Conservation (phyloP, 2,888 invertebrate genomes). For the Ephialtes manifestator region DNA sequence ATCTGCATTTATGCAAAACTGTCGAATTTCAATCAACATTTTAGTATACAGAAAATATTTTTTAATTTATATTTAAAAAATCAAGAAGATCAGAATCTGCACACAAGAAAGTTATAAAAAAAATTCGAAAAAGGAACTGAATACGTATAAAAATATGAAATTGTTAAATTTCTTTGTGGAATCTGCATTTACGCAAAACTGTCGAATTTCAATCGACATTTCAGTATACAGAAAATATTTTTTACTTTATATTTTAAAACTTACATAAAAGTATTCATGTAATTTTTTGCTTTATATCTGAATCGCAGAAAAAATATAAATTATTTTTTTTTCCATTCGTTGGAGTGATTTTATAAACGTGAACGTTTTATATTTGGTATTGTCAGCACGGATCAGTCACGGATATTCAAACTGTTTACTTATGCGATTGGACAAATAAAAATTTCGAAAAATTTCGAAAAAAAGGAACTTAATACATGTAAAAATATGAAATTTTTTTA, state of each 20-base stretch:
- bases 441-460: not conserved
- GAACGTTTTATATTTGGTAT: not conserved
- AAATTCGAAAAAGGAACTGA: not conserved
- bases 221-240: too few relatives aligned
- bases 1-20: not conserved
- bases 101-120: too few relatives aligned
- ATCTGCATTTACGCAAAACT: not conserved
- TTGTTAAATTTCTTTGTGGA: not conserved
- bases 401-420: not conserved
- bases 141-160: not conserved
- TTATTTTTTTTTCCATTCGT: too few relatives aligned
- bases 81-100: too few relatives aligned
- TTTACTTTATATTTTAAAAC: too few relatives aligned
- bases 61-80: too few relatives aligned
- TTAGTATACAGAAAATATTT: too few relatives aligned
- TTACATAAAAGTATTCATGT: too few relatives aligned
- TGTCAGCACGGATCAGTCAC: not conserved
- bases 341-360: slow-evolving; percentile 3
- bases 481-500: not conserved
- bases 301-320: too few relatives aligned
- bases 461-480: not conserved
- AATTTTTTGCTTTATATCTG: too few relatives aligned
- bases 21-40: too few relatives aligned
- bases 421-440: not conserved
- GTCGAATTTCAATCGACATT: too few relatives aligned